A percentile compares a stretch with the other conserved stretches of the same genome.
Evolutionary conservation across 1,140 invertebrate genomes (phyloP).

Genomic region (Oryctes rhinoceros): DNA sequence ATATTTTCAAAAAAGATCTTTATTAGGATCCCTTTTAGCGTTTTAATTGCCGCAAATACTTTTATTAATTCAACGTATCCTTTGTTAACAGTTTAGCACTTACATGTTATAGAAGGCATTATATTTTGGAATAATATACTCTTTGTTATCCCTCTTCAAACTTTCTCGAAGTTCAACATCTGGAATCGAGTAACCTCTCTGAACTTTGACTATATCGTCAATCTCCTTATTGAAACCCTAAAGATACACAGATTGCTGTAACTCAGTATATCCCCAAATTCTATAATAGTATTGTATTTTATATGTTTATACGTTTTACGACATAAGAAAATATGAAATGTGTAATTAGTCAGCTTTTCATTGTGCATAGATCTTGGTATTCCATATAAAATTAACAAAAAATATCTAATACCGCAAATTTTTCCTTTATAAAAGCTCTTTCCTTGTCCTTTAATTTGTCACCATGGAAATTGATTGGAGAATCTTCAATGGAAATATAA

Average conservation of each 20-base stretch:
- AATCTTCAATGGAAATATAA: constrained; percentile 75
- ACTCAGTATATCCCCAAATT: neutral
- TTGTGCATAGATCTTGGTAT: neutral
- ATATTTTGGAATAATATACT: constrained; percentile 86
- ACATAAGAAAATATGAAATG: too few species aligned
- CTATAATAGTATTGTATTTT: too few species aligned
- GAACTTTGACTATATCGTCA: constrained; percentile 85
- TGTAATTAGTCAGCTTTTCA: too few species aligned
- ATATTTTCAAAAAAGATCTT: constrained; percentile 55
- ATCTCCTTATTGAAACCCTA: constrained; percentile 95
- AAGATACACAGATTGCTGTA: constrained; percentile 49
- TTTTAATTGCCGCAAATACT: too few species aligned
- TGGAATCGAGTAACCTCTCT: constrained; percentile 92
- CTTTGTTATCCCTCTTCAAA: constrained; percentile 86
- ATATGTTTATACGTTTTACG: too few species aligned
- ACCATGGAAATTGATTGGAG: constrained; percentile 66
- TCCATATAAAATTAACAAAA: constrained; percentile 48
- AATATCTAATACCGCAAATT: constrained; percentile 77
- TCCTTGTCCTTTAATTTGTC: constrained; percentile 88
- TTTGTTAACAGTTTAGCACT: constrained; percentile 49
- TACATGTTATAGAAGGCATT: constrained; percentile 79
- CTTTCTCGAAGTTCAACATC: constrained; percentile 86
- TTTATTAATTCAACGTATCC: too few species aligned
- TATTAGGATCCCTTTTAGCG: neutral
- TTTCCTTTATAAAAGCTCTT: constrained; percentile 91